A percentile compares a stretch with the other conserved stretches of the same genome.
phyloP scores from a whole-genome alignment of 2,797 vertebrate species.

The Gambelia wislizenii region DNA sequence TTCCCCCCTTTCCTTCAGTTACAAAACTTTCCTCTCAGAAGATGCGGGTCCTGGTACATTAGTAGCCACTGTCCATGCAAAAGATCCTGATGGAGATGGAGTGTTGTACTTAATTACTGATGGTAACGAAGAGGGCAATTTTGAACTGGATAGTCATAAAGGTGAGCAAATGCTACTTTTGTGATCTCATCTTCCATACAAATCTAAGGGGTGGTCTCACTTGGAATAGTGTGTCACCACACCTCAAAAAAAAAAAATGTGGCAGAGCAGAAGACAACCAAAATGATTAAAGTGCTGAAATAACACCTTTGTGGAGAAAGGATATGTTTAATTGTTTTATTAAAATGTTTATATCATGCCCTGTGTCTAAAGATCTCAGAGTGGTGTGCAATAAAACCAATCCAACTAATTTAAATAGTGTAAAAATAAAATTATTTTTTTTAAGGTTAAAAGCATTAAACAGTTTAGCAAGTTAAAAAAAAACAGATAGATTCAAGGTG shows the following conservation, averaged over 20 bases:
- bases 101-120: conserved; percentile 89
- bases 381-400: no score
- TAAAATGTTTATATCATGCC: neutral
- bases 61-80: conserved; percentile 88
- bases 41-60: conserved; percentile 90
- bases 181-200: neutral
- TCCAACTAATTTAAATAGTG: no score
- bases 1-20: conserved; percentile 77
- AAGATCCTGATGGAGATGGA: conserved; percentile 89
- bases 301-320: neutral
- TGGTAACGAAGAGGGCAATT: conserved; percentile 92
- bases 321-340: neutral
- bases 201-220: neutral
- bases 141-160: conserved; percentile 89
- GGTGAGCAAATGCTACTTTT: conserved; percentile 71
- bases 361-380: no score
- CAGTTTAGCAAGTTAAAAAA: no score
- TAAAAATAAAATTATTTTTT: no score
- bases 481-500: no score
- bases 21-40: conserved; percentile 91
- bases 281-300: neutral
- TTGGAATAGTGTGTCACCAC: neutral
- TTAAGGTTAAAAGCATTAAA: no score
- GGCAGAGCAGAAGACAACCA: neutral
- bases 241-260: neutral